These are phyloP conservation scores for Microtus richardsoni DNA, from an alignment of 2,113 vertebrate species.

Conservation along the genomic window DNA sequence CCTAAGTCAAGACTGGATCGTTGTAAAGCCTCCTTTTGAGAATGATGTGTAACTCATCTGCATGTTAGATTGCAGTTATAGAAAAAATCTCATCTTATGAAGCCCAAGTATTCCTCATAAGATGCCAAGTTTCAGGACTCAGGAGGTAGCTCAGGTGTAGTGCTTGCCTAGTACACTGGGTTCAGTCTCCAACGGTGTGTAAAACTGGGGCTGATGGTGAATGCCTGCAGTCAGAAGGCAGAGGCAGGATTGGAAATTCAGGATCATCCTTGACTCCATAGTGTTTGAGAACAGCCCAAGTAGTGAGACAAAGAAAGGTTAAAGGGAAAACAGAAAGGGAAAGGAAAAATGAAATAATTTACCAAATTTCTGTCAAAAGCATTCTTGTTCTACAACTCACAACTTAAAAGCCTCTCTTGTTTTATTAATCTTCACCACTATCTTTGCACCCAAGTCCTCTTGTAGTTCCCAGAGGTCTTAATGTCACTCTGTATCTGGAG, in stretches of 20 bases:
- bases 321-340: neutral
- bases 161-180: neutral
- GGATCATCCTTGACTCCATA: neutral
- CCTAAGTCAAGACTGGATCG: neutral
- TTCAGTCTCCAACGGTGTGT: neutral
- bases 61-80: neutral
- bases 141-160: neutral
- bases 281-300: neutral
- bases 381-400: neutral
- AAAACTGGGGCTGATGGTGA: neutral
- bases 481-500: neutral
- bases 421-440: neutral
- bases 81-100: neutral
- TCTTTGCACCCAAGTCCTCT: neutral
- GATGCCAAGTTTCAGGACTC: neutral
- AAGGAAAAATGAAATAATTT: neutral
- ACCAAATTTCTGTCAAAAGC: neutral
- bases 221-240: neutral
- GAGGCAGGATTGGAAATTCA: neutral
- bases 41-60: neutral
- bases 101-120: slow-evolving; percentile 4
- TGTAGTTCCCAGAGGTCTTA: neutral
- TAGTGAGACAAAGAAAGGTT: neutral
- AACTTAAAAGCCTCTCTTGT: neutral
- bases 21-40: neutral